Conservation (phyloP, 2,113 vertebrate species). For the Psammodynastes pulverulentus region DNA sequence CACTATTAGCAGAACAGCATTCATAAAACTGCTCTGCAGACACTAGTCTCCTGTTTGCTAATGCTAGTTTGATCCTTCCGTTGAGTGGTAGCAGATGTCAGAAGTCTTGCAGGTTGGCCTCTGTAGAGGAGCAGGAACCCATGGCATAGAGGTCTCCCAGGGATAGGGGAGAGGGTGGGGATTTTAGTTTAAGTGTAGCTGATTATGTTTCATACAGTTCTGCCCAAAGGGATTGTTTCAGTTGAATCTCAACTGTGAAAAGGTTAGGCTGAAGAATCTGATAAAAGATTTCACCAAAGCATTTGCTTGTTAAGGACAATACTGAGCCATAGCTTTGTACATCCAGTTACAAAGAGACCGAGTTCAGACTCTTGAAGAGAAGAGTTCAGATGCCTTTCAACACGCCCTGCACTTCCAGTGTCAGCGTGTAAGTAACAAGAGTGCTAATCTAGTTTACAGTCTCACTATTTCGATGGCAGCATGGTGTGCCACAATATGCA, state of each 20-base stretch:
- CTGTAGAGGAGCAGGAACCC: not conserved
- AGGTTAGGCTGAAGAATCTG: not conserved
- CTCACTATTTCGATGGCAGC: no score
- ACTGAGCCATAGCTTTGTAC: not conserved
- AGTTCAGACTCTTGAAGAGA: not conserved
- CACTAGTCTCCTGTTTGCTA: constrained; percentile 25
- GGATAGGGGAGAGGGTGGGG: not conserved
- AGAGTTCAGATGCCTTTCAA: not conserved
- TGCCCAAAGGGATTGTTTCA: not conserved
- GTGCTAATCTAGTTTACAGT: not conserved
- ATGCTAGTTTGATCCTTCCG: constrained; percentile 14
- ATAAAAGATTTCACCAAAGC: not conserved
- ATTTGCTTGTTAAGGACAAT: not conserved
- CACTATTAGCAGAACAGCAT: constrained; percentile 12
- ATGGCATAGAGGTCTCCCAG: not conserved
- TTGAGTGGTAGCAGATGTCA: constrained; percentile 22
- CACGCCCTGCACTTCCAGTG: not conserved
- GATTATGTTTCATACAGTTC: not conserved
- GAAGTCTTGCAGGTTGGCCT: constrained; percentile 15
- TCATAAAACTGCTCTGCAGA: constrained; percentile 19
- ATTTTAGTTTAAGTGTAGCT: not conserved
- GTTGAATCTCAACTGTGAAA: not conserved
- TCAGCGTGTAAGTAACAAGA: not conserved
- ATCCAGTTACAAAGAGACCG: not conserved
- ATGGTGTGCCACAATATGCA: not conserved